A percentile compares a stretch with the other conserved stretches of the same genome.
Conservation (phyloP, 2,888 invertebrate species). For the Drosophila tanythrix region DNA sequence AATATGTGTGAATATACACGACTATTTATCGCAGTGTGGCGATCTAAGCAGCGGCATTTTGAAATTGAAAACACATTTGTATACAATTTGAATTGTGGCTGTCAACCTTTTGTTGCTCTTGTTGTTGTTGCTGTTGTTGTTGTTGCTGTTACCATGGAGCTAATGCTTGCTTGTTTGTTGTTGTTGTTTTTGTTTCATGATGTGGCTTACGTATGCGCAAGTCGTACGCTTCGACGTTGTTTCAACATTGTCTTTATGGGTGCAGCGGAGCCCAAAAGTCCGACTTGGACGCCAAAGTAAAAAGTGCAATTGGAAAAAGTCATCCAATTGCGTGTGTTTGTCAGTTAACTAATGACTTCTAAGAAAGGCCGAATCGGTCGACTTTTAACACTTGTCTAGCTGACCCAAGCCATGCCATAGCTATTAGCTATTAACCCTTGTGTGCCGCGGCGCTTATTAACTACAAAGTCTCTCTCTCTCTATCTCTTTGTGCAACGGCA, state of each 20-base stretch:
- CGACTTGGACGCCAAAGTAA: constrained; percentile 20
- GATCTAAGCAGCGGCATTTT: constrained; percentile 51
- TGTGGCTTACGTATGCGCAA: constrained; percentile 58
- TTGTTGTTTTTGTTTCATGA: constrained; percentile 1
- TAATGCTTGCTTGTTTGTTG: constrained; percentile 31
- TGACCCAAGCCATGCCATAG: constrained; percentile 42
- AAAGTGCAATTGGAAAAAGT: constrained; percentile 52
- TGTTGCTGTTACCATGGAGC: constrained; percentile 40
- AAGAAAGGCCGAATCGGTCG: constrained; percentile 42
- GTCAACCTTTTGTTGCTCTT: constrained; percentile 48
- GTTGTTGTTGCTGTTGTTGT: constrained; percentile 39
- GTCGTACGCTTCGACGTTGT: constrained; percentile 54
- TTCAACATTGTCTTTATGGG: constrained; percentile 62
- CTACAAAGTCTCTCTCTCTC: constrained; percentile 35
- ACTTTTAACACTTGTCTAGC: constrained; percentile 62
- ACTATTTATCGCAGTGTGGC: constrained; percentile 64
- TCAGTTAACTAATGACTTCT: constrained; percentile 60
- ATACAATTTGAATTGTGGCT: constrained; percentile 67
- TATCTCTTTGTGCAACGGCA: constrained; percentile 21
- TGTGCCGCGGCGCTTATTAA: constrained; percentile 59
- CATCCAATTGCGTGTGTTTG: constrained; percentile 24
- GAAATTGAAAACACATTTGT: constrained; percentile 72
- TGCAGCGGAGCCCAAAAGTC: constrained; percentile 53
- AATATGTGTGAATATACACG: constrained; percentile 30
- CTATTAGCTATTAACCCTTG: constrained; percentile 69